A percentile compares a stretch with the other conserved stretches of the same genome.
Conservation (phyloP, 2,888 invertebrate genomes). For the Torymus texanus region DNA sequence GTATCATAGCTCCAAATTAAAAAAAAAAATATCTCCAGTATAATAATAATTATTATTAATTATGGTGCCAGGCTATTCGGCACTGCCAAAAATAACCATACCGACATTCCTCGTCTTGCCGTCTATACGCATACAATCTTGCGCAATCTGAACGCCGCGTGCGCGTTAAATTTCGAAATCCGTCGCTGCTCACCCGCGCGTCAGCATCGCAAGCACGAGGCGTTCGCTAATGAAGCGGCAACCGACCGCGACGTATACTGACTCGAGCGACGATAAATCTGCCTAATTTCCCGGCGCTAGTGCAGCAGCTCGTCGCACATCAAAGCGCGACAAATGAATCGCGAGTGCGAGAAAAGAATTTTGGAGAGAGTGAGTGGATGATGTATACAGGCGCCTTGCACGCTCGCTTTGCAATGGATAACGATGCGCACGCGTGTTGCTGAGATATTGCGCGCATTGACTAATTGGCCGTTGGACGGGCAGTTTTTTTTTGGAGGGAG, state of each 20-base stretch:
- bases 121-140: no score
- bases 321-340: slow-evolving; percentile 71
- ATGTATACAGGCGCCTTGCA: not conserved
- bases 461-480: slow-evolving; percentile 5
- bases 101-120: no score
- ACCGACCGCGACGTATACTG: slow-evolving; percentile 38
- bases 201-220: not conserved
- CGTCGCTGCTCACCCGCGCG: no score
- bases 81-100: no score
- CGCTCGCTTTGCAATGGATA: not conserved
- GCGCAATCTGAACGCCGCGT: no score
- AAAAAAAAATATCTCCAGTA: no score
- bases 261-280: slow-evolving; percentile 63
- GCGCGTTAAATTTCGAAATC: no score
- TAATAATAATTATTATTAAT: no score
- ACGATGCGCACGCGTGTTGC: no score
- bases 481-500: not conserved
- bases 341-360: slow-evolving; percentile 42
- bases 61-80: no score
- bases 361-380: not conserved
- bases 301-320: slow-evolving; percentile 61
- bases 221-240: slow-evolving; percentile 47
- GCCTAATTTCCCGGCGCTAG: slow-evolving; percentile 65
- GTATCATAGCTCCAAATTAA: no score
- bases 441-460: slow-evolving; percentile 1